phyloP scores from a whole-genome alignment of 2,888 invertebrate genomes.

The Brachylomia viminalis region DNA sequence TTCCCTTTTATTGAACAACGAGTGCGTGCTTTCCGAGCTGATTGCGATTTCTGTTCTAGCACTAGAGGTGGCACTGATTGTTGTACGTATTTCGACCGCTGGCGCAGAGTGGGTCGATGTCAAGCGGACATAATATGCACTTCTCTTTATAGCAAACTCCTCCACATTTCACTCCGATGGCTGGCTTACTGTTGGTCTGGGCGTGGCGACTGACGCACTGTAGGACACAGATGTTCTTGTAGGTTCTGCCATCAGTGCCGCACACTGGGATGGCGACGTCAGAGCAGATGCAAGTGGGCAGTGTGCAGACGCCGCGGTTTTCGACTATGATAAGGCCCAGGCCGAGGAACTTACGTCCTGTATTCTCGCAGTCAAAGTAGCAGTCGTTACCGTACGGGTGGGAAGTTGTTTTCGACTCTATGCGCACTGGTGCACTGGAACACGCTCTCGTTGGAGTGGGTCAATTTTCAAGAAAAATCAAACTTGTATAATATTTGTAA shows the following conservation, averaged over 20 bases:
- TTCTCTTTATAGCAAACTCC: slow-evolving; percentile 67
- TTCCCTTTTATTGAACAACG: slow-evolving; percentile 59
- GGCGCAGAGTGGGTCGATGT: slow-evolving; percentile 66
- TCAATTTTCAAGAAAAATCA: too few relatives aligned
- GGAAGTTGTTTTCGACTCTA: slow-evolving; percentile 25
- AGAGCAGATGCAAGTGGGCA: slow-evolving; percentile 57
- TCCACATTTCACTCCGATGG: slow-evolving; percentile 47
- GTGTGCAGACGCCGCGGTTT: slow-evolving; percentile 55
- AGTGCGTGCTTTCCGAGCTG: slow-evolving; percentile 59
- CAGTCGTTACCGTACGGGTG: slow-evolving; percentile 85
- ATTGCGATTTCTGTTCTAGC: slow-evolving; percentile 67
- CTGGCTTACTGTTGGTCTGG: slow-evolving; percentile 39
- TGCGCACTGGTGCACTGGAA: slow-evolving; percentile 65
- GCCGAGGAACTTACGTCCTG: slow-evolving; percentile 29
- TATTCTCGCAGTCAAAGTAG: slow-evolving; percentile 88
- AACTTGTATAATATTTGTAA: too few relatives aligned
- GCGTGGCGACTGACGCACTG: slow-evolving; percentile 65
- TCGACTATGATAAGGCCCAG: slow-evolving; percentile 22
- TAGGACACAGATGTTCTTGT: slow-evolving; percentile 72
- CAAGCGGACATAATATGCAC: slow-evolving; percentile 48
- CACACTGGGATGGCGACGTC: slow-evolving; percentile 59
- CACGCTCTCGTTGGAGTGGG: slow-evolving; percentile 69
- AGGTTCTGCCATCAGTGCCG: slow-evolving; percentile 72
- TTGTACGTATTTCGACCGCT: slow-evolving; percentile 70
- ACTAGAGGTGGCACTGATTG: slow-evolving; percentile 69